Base-by-base conservation (phyloP, 2,113 vertebrate species). In the Greenwoodochromis staneri region DNA sequence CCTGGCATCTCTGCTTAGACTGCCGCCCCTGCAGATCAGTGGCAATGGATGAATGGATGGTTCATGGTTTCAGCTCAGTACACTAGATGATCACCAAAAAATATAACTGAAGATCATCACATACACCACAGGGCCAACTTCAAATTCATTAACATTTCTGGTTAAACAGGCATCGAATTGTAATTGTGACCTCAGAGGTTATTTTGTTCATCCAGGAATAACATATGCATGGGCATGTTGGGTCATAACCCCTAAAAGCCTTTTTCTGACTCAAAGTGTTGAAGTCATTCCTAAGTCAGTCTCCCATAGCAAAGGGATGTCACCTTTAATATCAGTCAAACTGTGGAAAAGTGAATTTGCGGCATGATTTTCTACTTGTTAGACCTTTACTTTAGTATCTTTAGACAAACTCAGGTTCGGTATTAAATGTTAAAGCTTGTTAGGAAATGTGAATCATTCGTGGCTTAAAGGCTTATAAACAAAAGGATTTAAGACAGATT, bases 381-480 rank as follows among this genome's bases (percentile, higher is more conserved):
- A 81, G 36, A 82, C 86, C 16, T 82, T 8, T 54, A 85, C 78
- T 81, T 80, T 59, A 27, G 45, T 29, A 29, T 19, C 24, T 85
- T 82, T 45, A 38, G 51, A 81, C 51, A 69, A 80, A 86, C 38
- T 88, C 17, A 81, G 80, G 53, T 83, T 88, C 12, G 53, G 59
- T 14, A 19, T 73, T 47, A 71, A 84, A 87, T 89, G 40, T 66
- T 87, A 57, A 73, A 42, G 49, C 61, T 87, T 84, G 63, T 88
- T 90, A 61, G 45, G 63, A 88, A 88, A 47, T 82, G 40, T 21
- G 59, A 92, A 91, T 92, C 40, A 91, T 83, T 76, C 4, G n/a
- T 80, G 42, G 88, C 83, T 93, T 91, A 90, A 90, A 86, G 85
- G 91, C 47, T 87, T 90, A 89, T 61, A 92, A 92, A 94, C 89